Evolutionary conservation across 2,888 invertebrate genomes (phyloP).

Genomic region (Andricus curvator): DNA sequence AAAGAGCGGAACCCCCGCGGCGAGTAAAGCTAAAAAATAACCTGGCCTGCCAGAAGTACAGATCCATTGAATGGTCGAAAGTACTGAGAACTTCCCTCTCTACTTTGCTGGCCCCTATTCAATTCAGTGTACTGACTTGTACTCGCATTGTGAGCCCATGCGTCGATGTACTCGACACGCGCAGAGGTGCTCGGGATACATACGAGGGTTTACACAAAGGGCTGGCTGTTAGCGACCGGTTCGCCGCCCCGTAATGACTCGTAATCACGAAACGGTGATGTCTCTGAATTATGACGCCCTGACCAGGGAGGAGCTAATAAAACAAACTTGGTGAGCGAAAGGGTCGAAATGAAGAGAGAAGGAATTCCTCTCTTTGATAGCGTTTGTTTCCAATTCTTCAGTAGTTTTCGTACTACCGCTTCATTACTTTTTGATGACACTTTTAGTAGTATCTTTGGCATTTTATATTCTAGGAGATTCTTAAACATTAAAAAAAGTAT

Average conservation of each 20-base stretch:
- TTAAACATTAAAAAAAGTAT: too few relatives aligned
- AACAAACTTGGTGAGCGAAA: neutral
- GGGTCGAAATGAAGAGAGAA: neutral
- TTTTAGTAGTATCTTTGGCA: too few relatives aligned
- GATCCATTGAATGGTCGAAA: conserved; percentile 59
- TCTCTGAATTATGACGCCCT: conserved; percentile 60
- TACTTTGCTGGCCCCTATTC: conserved; percentile 16
- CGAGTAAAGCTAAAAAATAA: conserved; percentile 67
- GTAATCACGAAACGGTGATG: conserved; percentile 71
- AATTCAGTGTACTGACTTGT: conserved; percentile 27
- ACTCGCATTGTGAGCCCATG: conserved; percentile 34
- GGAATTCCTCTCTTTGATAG: neutral
- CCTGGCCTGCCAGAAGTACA: conserved; percentile 48
- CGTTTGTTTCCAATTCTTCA: too few relatives aligned
- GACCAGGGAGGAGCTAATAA: neutral
- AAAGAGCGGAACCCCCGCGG: conserved; percentile 62
- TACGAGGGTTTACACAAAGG: conserved; percentile 59
- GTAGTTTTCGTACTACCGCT: too few relatives aligned
- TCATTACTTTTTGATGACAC: too few relatives aligned
- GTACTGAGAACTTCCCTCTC: conserved; percentile 47
- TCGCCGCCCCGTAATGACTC: conserved; percentile 70
- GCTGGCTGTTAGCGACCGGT: conserved; percentile 66
- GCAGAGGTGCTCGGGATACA: conserved; percentile 43
- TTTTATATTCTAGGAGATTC: too few relatives aligned
- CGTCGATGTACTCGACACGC: conserved; percentile 38